Evolutionary conservation across 2,888 invertebrate genomes (phyloP), one percentile per base, ranked within the genome.

Genomic region (Coremacera marginata): DNA sequence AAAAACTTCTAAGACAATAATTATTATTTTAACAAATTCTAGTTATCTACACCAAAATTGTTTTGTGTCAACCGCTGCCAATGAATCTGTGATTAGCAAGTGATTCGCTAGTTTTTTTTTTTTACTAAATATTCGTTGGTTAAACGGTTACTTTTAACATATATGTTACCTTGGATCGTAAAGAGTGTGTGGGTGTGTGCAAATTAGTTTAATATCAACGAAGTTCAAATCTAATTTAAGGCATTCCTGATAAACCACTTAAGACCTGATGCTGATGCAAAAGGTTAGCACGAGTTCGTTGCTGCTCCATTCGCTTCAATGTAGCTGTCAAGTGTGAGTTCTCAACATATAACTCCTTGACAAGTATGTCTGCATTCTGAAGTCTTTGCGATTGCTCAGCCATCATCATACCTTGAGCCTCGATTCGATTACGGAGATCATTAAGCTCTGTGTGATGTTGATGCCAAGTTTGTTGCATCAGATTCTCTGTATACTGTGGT

Each of bases 291-390:
- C 89, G 87, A 34, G 86, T 84, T 70, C 88, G 81, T 80, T 90
- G 89, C 76, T 90, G 89, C 76, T 90, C 90, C 67, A 90, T 80
- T 37, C 88, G 84, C 82, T 90, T 90, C 60, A 90, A 88, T 5
- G 92, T 93, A 25, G 93, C 93, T 77, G 93, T 91, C 77, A 96
- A 91, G 88, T 94, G n/a, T n/a, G n/a, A n/a, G n/a, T n/a, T n/a
- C n/a, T n/a, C n/a, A n/a, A n/a, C n/a, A n/a, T n/a, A n/a, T 94
- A 73, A 95, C 93, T 90, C 96, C 96, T 95, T 95, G 27, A 95
- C 94, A 65, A 95, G 90, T 84, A 94, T 88, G 88, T 96, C 96
- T 19, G 94, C 93, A 84, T 92, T 92, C 55, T 93, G 92, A 77
- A 95, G 90, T 81, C 94, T 93, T 84, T 94, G 93, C 74, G 91